Conservation (phyloP, 2,113 vertebrate species). For the Oreochromis aureus region DNA sequence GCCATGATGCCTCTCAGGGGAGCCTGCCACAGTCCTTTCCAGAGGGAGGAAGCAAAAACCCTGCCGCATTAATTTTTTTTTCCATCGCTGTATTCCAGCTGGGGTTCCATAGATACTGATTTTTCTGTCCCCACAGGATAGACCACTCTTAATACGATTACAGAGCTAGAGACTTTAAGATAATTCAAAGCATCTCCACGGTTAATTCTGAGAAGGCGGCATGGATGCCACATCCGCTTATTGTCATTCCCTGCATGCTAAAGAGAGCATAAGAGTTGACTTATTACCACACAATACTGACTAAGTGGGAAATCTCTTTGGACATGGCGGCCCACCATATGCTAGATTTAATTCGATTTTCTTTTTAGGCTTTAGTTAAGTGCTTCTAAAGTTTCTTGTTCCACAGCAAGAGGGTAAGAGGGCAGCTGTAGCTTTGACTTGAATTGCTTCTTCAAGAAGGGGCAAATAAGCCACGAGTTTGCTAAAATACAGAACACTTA, state of each 20-base stretch:
- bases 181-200: constrained; percentile 63
- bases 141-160: constrained; percentile 68
- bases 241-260: constrained; percentile 38
- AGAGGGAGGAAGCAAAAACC: constrained; percentile 9
- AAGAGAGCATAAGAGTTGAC: constrained; percentile 53
- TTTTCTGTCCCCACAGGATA: constrained; percentile 52
- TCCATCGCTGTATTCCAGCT: constrained; percentile 11
- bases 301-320: constrained; percentile 69
- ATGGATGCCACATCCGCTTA: constrained; percentile 61
- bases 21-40: not conserved
- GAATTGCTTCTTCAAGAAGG: constrained; percentile 41
- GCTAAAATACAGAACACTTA: constrained; percentile 15
- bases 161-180: constrained; percentile 61
- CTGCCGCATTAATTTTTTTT: not conserved
- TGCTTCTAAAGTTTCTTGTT: constrained; percentile 60
- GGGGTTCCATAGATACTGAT: constrained; percentile 20
- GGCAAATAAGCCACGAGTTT: constrained; percentile 42
- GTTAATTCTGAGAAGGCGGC: constrained; percentile 58
- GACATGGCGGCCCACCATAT: constrained; percentile 65
- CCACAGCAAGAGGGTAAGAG: constrained; percentile 37
- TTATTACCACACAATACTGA: constrained; percentile 69
- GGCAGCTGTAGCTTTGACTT: constrained; percentile 49
- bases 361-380: constrained; percentile 52
- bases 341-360: constrained; percentile 74
- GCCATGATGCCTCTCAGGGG: constrained; percentile 31